phyloP scores from a whole-genome alignment of 2,113 vertebrate genomes.

The Salvelinus sp. region DNA sequence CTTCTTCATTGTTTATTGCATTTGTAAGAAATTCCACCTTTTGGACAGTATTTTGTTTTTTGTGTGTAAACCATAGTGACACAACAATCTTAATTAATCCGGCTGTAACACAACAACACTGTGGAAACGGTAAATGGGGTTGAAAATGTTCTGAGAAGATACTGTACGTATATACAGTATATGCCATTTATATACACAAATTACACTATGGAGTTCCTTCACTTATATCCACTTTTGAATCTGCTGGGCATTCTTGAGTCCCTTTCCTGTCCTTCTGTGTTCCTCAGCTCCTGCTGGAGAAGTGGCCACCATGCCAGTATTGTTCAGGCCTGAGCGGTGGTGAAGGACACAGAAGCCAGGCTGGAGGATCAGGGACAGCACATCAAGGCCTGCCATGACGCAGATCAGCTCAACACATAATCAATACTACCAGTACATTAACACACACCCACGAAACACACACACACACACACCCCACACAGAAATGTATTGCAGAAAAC shows the following conservation, averaged over 20 bases:
- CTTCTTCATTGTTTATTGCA: too few relatives aligned
- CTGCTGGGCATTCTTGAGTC: neutral
- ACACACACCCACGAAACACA: too few relatives aligned
- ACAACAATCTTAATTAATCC: too few relatives aligned
- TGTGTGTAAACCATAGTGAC: too few relatives aligned
- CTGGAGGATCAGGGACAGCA: conserved; percentile 51
- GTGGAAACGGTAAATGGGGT: too few relatives aligned
- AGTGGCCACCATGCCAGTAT: conserved; percentile 77
- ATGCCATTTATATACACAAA: neutral
- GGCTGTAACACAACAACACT: too few relatives aligned
- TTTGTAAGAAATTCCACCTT: too few relatives aligned
- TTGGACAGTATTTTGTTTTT: too few relatives aligned
- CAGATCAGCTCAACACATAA: conserved; percentile 64
- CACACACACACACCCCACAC: too few relatives aligned
- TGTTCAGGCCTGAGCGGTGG: conserved; percentile 82
- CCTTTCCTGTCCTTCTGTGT: neutral
- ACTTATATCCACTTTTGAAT: neutral
- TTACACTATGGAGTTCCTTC: neutral
- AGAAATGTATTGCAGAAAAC: too few relatives aligned
- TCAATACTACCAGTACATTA: conserved; percentile 76
- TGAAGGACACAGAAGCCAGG: conserved; percentile 66
- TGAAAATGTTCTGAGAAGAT: too few relatives aligned
- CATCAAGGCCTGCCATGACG: conserved; percentile 37
- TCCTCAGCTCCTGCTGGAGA: conserved; percentile 78
- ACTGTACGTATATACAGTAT: too few relatives aligned